These are phyloP conservation scores for Tetrax tetrax DNA, from an alignment of 2,113 vertebrate genomes.

Conservation along the genomic window DNA sequence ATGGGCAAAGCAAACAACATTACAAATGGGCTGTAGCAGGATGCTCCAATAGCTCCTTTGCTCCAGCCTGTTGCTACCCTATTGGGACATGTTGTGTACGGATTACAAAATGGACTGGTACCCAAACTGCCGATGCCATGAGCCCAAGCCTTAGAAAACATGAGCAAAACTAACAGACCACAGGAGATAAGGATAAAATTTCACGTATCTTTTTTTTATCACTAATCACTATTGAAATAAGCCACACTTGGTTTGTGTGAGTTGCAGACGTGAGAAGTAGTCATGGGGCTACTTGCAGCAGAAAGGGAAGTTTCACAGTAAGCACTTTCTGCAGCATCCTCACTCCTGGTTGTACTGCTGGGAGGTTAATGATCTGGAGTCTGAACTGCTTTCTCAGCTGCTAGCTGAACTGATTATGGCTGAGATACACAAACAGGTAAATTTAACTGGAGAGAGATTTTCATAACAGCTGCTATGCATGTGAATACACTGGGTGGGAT, in stretches of 20 bases:
- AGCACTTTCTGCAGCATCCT: neutral
- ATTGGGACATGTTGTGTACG: neutral
- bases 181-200: neutral
- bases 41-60: neutral
- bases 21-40: neutral
- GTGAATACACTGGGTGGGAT: neutral
- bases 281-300: neutral
- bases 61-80: neutral
- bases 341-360: neutral
- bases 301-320: neutral
- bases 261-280: neutral
- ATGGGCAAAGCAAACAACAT: neutral
- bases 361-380: slow-evolving; percentile 40
- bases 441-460: neutral
- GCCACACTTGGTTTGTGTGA: neutral
- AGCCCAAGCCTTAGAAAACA: neutral
- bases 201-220: neutral
- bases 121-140: accelerated
- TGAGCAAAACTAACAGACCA: neutral
- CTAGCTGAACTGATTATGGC: slow-evolving; percentile 46
- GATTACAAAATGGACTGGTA: neutral
- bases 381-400: neutral
- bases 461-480: neutral
- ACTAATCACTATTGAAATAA: neutral
- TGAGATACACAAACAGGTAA: slow-evolving; percentile 16